Percentiles rank a stretch among this genome's conserved stretches.
These are phyloP conservation scores for Procambarus virginalis DNA, from an alignment of 1,140 invertebrate genomes.

Conservation along the genomic window DNA sequence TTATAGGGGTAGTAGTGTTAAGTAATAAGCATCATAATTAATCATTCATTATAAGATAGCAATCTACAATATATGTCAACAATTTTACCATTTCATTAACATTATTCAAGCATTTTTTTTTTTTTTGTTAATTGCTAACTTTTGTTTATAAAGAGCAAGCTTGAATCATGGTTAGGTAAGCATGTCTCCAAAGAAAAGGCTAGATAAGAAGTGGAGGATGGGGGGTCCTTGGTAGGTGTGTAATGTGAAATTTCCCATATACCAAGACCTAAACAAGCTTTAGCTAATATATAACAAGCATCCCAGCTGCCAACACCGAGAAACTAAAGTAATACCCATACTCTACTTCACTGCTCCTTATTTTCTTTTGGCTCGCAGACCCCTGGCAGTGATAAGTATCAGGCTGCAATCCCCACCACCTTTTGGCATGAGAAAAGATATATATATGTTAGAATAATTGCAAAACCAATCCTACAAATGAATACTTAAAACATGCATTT, in stretches of 20 bases:
- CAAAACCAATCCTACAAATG: not conserved
- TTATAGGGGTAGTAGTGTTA: not conserved
- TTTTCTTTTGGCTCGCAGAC: constrained; percentile 33
- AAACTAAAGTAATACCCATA: constrained; percentile 38
- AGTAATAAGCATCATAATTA: not conserved
- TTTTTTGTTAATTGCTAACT: not conserved
- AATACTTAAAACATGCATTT: not conserved
- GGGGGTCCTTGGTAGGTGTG: not conserved
- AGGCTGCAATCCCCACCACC: constrained; percentile 47
- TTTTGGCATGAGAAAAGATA: constrained; percentile 21
- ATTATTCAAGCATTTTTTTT: not conserved
- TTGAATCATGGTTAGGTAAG: not conserved
- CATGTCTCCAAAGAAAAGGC: not conserved
- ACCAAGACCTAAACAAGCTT: not conserved
- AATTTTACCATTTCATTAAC: not conserved
- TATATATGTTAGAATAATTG: not conserved
- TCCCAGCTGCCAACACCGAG: constrained; percentile 8
- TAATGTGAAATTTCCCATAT: not conserved
- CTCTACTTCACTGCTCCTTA: constrained; percentile 31
- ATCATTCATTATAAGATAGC: not conserved
- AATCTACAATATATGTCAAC: not conserved
- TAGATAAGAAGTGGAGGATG: not conserved
- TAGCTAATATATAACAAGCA: constrained; percentile 21
- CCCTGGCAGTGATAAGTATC: constrained; percentile 31
- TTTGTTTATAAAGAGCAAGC: not conserved